Evolutionary conservation across 2,888 invertebrate species (phyloP).

Genomic region (Hirtodrosophila cameraria): DNA sequence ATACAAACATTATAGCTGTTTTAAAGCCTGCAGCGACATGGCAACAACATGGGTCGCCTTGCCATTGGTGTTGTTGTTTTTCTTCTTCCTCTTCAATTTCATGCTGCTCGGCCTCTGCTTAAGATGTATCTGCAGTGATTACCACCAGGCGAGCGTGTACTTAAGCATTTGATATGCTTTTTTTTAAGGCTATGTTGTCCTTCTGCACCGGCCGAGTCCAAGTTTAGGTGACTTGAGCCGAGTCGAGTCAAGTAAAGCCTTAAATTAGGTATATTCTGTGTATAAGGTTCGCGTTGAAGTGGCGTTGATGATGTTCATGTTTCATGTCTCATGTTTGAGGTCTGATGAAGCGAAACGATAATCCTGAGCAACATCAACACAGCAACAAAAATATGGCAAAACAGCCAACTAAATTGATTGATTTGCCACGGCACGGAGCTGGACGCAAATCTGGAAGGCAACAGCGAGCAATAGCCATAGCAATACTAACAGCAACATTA

Average conservation of each 20-base stretch:
- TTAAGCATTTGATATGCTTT: conserved; percentile 79
- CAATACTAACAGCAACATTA: conserved; percentile 17
- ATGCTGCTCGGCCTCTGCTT: conserved; percentile 64
- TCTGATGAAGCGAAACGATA: conserved; percentile 79
- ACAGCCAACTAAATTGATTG: conserved; percentile 77
- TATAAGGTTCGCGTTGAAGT: conserved; percentile 74
- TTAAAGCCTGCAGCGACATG: conserved; percentile 55
- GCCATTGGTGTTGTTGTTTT: conserved; percentile 50
- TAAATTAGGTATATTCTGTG: conserved; percentile 73
- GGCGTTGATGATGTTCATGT: conserved; percentile 79
- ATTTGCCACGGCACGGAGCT: conserved; percentile 79
- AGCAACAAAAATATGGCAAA: conserved; percentile 64
- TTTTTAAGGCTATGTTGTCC: conserved; percentile 67
- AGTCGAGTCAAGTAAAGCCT: conserved; percentile 26
- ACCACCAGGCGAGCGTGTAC: conserved; percentile 78
- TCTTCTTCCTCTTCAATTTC: too few relatives aligned
- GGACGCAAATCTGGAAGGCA: conserved; percentile 55
- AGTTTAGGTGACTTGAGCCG: conserved; percentile 15
- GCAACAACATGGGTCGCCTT: conserved; percentile 42
- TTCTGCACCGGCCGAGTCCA: conserved; percentile 49
- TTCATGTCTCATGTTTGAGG: conserved; percentile 78
- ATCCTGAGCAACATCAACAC: conserved; percentile 62
- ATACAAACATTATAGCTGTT: conserved; percentile 50
- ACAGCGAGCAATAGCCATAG: conserved; percentile 15
- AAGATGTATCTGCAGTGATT: conserved; percentile 77